Conservation (phyloP, 1,140 invertebrate species). For the Ridgeia piscesae region DNA sequence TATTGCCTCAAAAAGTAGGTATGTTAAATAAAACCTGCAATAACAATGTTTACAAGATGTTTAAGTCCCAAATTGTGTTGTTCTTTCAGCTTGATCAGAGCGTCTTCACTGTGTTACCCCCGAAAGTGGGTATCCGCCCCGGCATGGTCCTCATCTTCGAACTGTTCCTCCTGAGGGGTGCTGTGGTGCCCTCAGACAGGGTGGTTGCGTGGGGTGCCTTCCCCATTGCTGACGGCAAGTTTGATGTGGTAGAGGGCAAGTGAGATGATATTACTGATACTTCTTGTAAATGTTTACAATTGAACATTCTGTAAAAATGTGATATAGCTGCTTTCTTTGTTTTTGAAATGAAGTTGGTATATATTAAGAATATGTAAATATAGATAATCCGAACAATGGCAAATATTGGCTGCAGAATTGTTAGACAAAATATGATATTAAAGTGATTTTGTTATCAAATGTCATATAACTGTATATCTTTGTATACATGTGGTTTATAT, state of each 20-base stretch:
- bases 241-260: constrained; percentile 55
- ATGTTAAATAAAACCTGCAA: too few species aligned
- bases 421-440: too few species aligned
- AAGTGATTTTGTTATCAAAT: too few species aligned
- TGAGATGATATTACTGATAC: constrained; percentile 34
- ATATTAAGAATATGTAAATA: too few species aligned
- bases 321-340: too few species aligned
- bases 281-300: neutral
- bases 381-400: too few species aligned
- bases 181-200: constrained; percentile 47
- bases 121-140: constrained; percentile 47
- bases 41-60: too few species aligned
- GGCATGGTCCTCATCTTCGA: constrained; percentile 53
- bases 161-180: constrained; percentile 48
- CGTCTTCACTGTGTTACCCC: constrained; percentile 51
- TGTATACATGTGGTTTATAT: too few species aligned
- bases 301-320: neutral
- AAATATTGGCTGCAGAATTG: too few species aligned
- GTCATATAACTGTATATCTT: neutral
- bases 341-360: too few species aligned
- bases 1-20: too few species aligned
- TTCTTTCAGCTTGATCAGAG: constrained; percentile 48
- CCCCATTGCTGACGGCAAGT: constrained; percentile 52
- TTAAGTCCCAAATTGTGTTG: neutral
- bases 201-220: constrained; percentile 52